Base-by-base conservation (phyloP, 2,888 invertebrate genomes). In the Galerucella pusilla region DNA sequence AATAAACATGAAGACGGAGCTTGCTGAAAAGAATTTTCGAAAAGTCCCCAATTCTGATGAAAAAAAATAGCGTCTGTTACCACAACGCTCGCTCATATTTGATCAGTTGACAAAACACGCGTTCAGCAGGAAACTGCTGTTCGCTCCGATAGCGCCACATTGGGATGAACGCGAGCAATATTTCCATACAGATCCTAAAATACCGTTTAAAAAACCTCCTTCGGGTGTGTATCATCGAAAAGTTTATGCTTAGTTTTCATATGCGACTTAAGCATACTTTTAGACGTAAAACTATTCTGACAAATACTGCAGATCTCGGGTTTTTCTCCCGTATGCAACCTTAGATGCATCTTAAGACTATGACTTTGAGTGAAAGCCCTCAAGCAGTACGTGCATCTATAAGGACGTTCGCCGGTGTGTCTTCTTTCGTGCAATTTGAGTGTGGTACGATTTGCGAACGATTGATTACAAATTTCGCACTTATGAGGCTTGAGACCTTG, bases 381-480 rank as follows among this genome's bases (percentile, higher is more conserved):
- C 63, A 89, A 89, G 75, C 91, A 91, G 72, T 88, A 87, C 4
- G 89, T 88, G 75, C 91, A 91, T 45, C 89, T 88, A 65, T 88
- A 90, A 2, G 91, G 90, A 49, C 90, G 85, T 0, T 89, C 86
- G 1, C 90, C 90, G 0, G 90, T 89, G 71, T 91, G 91, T 0
- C 88, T 88, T 0, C 91, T 88, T 85, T 89, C 89, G 70, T 91
- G 91, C 0, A 89, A 85, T 57, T 87, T 89, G 69, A 91, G 80
- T 0, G 90, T 90, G 68, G 89, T 89, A 75, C 89, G 88, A 76
- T 91, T 89, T 45, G 90, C 90, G 80, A 91, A 91, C 1, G 89
- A 84, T 78, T 91, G 91, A 59, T 89, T 89, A 76, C 91, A 91
- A 72, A 88, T 86, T 14, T 89, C 88, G 77, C 91, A 91, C 88